Conservation (phyloP, 2,888 invertebrate species). For the Dinocampus coccinellae region DNA sequence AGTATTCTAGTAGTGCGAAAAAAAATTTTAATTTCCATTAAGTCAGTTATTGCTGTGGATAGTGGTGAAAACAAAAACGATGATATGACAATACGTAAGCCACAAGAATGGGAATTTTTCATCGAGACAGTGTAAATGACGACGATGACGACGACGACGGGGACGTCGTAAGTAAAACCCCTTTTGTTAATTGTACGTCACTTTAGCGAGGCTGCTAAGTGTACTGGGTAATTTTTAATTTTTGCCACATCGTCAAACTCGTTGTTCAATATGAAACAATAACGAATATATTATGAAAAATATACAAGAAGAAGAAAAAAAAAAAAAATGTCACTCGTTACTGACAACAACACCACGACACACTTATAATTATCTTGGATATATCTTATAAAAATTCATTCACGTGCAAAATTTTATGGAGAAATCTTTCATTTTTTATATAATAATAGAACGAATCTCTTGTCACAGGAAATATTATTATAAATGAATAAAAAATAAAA, state of each 20-base stretch:
- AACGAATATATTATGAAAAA: not conserved
- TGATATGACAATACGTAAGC: not conserved
- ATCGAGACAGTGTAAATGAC: not conserved
- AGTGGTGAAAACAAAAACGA: not conserved
- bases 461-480: not conserved
- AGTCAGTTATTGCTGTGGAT: not conserved
- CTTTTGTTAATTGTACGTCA: conserved; percentile 2
- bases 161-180: not conserved
- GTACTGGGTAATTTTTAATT: conserved; percentile 15
- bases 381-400: not conserved
- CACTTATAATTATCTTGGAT: not conserved
- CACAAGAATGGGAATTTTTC: not conserved
- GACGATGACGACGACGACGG: not conserved
- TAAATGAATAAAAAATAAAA: not conserved
- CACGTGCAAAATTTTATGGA: not conserved
- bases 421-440: not conserved
- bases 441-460: not conserved
- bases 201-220: conserved; percentile 7
- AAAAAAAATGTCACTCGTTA: not conserved
- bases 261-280: not conserved
- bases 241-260: conserved; percentile 7
- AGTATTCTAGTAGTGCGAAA: not conserved
- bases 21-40: not conserved
- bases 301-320: not conserved
- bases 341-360: not conserved